Evolutionary conservation across 1,140 invertebrate genomes (phyloP), one percentile per base, ranked within the genome.

Genomic region (Drosophila setifemur): DNA sequence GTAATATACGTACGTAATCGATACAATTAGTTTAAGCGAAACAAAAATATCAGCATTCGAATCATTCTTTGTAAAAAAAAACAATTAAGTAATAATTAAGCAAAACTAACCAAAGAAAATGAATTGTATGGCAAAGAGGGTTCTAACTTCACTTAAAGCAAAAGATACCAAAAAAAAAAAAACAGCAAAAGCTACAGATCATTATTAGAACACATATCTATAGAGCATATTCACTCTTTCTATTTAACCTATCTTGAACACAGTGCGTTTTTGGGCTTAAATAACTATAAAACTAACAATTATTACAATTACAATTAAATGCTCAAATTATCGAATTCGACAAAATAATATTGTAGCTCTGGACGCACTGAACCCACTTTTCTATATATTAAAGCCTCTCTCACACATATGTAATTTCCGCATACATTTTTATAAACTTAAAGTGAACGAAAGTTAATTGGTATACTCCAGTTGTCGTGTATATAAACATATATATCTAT

Each of bases 121-220:
- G n/a, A 54, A 53, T 72, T 73, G 42, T 77, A 73, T 63, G 68
- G 81, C 68, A 85, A 78, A 57, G 64, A 40, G n/a, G 14, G 26
- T 26, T 57, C 25, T 19, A 25, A 28, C 16, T 29, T 35, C 1
- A 52, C 25, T 26, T 16, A 9, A 57, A 58, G 18, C 6, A 26
- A 14, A 11, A 25, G n/a, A n/a, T n/a, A 9, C 12, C 12, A 5
- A 35, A 6, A 21, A 2, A 4, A 14, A 9, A 14, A 40, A 25
- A 23, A 42, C 16, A 33, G 18, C 40, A 39, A 26, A 43, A 7
- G 33, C 33, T 14, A 18, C 23, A 26, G 25, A 40, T 39, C 31
- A 39, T 63, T 39, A 7, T 23, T 48, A 64, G 57, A 63, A 9
- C 9, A 12, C 40, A 29, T 47, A 23, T 28, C 25, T 64, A 63